Evolutionary conservation across 2,797 vertebrate genomes (phyloP), one percentile per base, ranked within the genome.

Genomic region (Etheostoma perlongum): DNA sequence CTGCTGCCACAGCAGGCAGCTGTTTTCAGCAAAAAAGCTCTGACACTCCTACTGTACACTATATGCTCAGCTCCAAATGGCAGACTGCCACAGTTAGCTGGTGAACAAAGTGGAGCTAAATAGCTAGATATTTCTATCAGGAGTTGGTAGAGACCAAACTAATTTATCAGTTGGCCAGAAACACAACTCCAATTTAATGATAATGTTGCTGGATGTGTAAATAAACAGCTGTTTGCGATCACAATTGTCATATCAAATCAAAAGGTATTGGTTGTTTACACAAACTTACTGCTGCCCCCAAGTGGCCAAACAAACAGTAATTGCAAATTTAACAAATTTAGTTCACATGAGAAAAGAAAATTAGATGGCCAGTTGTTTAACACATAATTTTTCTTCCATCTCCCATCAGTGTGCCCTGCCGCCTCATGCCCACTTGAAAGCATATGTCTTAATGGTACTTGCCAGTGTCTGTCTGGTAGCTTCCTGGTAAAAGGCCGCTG

Each of bases 391-490:
- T 61, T 72, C 23, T 10, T 61, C 19, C 27, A 5, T 74, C 40
- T 67, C 16, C 74, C 51, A 16, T 53, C 67, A 90, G 90, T 67
- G 58, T 95, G 95, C 89, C 87, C 92, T 2, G 1, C 70, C 1
- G 11, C 10, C 1, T 74, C 84, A 0, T 96, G 95, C 59, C 94
- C 94, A 19, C 18, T 21, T 54, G 30, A 85, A 1, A 93, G 91
- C 5, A 1, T 79, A 4, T 96, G 95, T 83, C 62, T 94, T 3
- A 78, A 85, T 6, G 67, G 82, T 1, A 81, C 63, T 2, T 96
- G 95, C 63, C 90, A 93, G 85, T 96, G 95, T 86, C n/a, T 94
- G 62, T 21, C 94, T 21, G 94, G 94, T 16, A 88, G 16, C 47
- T 88, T 70, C 79, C 44, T 93, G 51, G 30, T 44, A 8, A 13